Base-by-base conservation (phyloP, 2,888 invertebrate genomes). In the Agonopterix arenella region DNA sequence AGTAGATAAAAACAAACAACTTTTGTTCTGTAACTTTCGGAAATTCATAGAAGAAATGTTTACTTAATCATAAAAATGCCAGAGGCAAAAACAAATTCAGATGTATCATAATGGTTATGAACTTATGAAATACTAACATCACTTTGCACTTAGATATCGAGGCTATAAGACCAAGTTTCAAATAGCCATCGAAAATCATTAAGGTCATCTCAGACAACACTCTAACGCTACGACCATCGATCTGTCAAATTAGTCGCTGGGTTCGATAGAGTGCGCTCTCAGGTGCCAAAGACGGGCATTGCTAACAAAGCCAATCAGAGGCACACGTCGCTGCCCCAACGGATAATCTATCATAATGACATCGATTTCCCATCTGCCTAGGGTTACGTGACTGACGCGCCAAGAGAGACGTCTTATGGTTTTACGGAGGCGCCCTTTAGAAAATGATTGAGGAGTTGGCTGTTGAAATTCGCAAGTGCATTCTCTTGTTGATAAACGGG, bases 331-430 rank as follows among this genome's bases (percentile, higher is more conserved):
- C 28, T 68, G 66, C 74, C 74, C 77, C 75, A 72, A 76, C 70
- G 70, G 80, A 85, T 85, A 82, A 85, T 84, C 86, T 84, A 82
- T 86, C 86, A 85, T 85, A 83, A 84, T 81, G 84, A 84, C 85
- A 83, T 85, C 80, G 79, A 85, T 84, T 84, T 83, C 77, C 78
- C 80, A 84, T 83, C 78, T 76, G 71, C 68, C 69, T 55, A 53
- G 63, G 72, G 65, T 59, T 69, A 70, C 73, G 77, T 76, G 79
- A 48, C 44, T 48, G 69, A 69, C 62, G 66, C 63, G 68, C 64
- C 66, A 72, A 73, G 66, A 64, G 67, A 64, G 66, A 65, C 64
- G 70, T 70, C 70, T 76, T 72, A 61, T 60, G 61, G 58, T 61
- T 28, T 28, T 28, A 28, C 28, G 5, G 28, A 28, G 28, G 28